phyloP scores from a whole-genome alignment of 2,888 invertebrate genomes.

The Phaonia tiefii region DNA sequence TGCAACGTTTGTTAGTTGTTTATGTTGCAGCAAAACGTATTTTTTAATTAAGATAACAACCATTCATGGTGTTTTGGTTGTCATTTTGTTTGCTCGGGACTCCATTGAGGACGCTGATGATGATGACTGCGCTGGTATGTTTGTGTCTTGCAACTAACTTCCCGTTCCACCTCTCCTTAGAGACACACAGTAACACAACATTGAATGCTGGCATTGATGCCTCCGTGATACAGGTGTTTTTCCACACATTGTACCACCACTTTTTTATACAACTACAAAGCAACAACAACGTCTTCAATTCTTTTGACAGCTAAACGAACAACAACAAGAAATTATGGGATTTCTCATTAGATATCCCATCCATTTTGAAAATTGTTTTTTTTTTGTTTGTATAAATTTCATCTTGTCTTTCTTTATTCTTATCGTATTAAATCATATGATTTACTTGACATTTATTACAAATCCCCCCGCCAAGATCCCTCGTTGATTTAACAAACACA shows the following conservation, averaged over 20 bases:
- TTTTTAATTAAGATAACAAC: constrained; percentile 67
- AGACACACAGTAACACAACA: too few relatives aligned
- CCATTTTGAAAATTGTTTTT: not conserved
- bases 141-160: constrained; percentile 35
- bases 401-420: too few relatives aligned
- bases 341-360: constrained; percentile 5
- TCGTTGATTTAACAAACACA: not conserved
- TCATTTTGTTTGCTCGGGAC: not conserved
- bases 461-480: not conserved
- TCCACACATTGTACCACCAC: not conserved
- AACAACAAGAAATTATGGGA: not conserved
- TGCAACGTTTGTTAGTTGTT: constrained; percentile 58
- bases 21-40: constrained; percentile 61
- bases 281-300: too few relatives aligned
- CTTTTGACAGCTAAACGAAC: not conserved
- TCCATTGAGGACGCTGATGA: not conserved
- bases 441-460: constrained; percentile 61
- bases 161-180: not conserved
- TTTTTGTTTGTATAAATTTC: too few relatives aligned
- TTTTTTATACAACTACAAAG: constrained; percentile 13
- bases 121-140: constrained; percentile 24
- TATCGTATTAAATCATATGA: constrained; percentile 59
- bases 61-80: constrained; percentile 59
- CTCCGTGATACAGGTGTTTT: constrained; percentile 58
- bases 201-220: constrained; percentile 32